These are phyloP conservation scores for Fulmarus glacialis DNA, from an alignment of 2,113 vertebrate species.

Conservation along the genomic window DNA sequence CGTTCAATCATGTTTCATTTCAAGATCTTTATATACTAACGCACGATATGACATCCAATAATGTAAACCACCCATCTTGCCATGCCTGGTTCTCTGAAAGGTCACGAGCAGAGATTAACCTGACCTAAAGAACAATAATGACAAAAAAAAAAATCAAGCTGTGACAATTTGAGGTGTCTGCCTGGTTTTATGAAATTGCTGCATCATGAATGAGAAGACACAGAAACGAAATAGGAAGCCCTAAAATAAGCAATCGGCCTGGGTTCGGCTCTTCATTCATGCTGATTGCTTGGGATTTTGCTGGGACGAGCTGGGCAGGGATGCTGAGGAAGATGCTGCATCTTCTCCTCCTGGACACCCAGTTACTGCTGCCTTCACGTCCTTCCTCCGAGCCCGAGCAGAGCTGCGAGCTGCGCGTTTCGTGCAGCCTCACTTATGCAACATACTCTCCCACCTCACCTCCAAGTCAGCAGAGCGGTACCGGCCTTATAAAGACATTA, in stretches of 20 bases:
- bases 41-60: fast-evolving
- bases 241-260: not conserved
- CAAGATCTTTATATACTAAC: not conserved
- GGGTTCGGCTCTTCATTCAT: not conserved
- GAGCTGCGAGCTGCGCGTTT: not conserved
- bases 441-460: not conserved
- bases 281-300: not conserved
- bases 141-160: not conserved
- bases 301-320: not conserved
- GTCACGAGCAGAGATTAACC: not conserved
- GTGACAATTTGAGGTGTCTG: not conserved
- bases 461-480: not conserved
- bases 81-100: not conserved
- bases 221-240: not conserved
- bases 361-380: not conserved
- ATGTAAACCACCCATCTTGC: not conserved
- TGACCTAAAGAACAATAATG: not conserved
- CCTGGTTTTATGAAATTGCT: not conserved
- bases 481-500: not conserved
- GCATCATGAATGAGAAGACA: not conserved
- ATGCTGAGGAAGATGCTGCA: not conserved
- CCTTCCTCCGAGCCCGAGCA: not conserved
- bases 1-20: fast-evolving
- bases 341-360: not conserved
- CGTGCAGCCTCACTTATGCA: not conserved